Base-by-base conservation (phyloP, 2,113 vertebrate genomes). In the Phodopus roborovskii region DNA sequence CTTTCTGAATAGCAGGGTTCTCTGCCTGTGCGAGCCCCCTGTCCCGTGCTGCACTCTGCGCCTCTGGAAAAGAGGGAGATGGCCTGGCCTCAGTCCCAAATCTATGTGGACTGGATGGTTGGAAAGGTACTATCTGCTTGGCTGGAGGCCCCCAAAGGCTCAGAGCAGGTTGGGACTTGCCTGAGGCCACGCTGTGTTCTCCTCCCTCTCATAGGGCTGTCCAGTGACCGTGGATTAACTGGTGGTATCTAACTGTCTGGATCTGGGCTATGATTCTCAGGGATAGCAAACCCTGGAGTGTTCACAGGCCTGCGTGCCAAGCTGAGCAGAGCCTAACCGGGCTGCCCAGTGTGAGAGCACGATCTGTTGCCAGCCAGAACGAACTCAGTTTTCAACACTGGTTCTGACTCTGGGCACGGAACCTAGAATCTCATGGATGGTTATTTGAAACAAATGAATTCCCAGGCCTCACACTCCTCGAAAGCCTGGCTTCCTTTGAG, bases 361-460 rank as follows among this genome's bases (percentile, higher is more conserved):
- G 94, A 94, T 98, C 96, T 92, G 85, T 95, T 96, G 97, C 95
- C 97, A 95, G 90, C 93, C 97, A 94, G 93, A 66, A 60, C 56
- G 0, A 86, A 94, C 92, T 86, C 90, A 73, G 93, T 96, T 97
- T 97, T 97, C 96, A 97, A 94, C 95, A 88, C 96, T 0, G 84
- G 94, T 90, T 97, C 91, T 96, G 88, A 95, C 90, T 97, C 97
- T 48, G 97, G 97, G 88, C 94, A 97, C 95, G 92, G 95, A 96
- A 97, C 81, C 94, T 95, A 95, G 97, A 97, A 96, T 97, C 97
- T 94, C 77, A 0, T 64, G 88, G 96, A 97, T 81, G 96, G 94
- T 96, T 94, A 94, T 92, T 96, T 95, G 97, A 98, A 98, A 97
- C 97, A 97, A 97, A 97, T 97, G 97, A 96, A 97, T 98, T 97